A percentile compares a stretch with the other conserved stretches of the same genome.
These are phyloP conservation scores for Apamea epomidion DNA, from an alignment of 2,888 invertebrate genomes.

Conservation along the genomic window DNA sequence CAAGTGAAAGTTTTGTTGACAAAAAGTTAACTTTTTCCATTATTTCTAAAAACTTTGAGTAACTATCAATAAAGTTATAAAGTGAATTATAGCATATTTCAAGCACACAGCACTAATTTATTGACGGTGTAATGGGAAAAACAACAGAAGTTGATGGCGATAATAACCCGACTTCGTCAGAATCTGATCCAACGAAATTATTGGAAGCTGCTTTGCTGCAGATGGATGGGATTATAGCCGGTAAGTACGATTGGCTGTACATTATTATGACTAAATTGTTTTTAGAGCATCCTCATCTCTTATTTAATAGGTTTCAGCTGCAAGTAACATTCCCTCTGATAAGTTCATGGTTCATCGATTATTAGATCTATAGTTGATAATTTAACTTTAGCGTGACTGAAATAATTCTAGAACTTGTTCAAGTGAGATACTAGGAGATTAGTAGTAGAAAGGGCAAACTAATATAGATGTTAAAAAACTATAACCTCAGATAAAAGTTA, in stretches of 20 bases:
- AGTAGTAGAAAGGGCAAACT: neutral
- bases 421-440: neutral
- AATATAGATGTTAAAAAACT: neutral
- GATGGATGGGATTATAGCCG: conserved; percentile 97
- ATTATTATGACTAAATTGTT: neutral
- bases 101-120: conserved; percentile 31
- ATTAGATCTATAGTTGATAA: conserved; percentile 73
- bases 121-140: conserved; percentile 85
- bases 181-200: conserved; percentile 96
- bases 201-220: conserved; percentile 96
- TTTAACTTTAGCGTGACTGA: conserved; percentile 44
- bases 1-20: conserved; percentile 83
- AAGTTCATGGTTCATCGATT: conserved; percentile 76
- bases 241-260: conserved; percentile 82
- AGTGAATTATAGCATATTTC: conserved; percentile 42
- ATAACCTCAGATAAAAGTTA: conserved; percentile 52
- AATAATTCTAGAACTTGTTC: conserved; percentile 1
- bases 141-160: conserved; percentile 87
- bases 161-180: conserved; percentile 89
- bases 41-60: conserved; percentile 63
- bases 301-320: conserved; percentile 3
- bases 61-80: conserved; percentile 39
- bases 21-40: conserved; percentile 78
- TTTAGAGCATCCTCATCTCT: neutral
- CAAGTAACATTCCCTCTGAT: conserved; percentile 50